Base-by-base conservation (phyloP, 2,113 vertebrate species). In the Catagonus wagneri region DNA sequence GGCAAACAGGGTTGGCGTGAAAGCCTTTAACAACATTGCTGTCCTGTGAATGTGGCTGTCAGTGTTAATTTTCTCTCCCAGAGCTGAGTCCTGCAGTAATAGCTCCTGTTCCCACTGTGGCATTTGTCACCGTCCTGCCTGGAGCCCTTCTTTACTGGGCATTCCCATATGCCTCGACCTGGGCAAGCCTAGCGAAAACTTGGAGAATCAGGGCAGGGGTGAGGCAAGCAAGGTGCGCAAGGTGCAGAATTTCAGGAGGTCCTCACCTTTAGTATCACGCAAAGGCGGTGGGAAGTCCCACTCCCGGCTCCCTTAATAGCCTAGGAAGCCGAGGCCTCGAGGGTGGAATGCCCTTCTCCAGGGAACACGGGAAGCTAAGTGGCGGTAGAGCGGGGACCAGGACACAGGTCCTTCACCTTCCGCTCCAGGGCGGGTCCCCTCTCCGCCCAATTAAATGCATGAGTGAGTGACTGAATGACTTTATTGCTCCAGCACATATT, bases 181-280 rank as follows among this genome's bases (percentile, higher is more conserved):
- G 36, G 60, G 22, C 22, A 60, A 52, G 81, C 80, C 75, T 39
- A 0, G n/a, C n/a, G 32, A 72, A 93, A 90, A 78, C 60, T 7
- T 11, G 12, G 60, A 36, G 4, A 29, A 23, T 32, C 10, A 54
- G 60, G 12, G 7, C 44, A 0, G 0, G 32, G 34, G 32, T 58
- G 39, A 56, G 36, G 56, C 8, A 0, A 36, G 17, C 17, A 16
- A 60, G 65, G 14, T 20, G 54, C 83, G 50, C 39, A 4, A 60
- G 50, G 54, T 61, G 7, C 76, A 71, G 29, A 74, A 39, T 25
- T 14, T 25, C 15, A 65, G 4, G 80, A 71, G 7, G 7, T 23
- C 0, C 3, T 74, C 6, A 13, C 23, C 32, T n/a, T 56, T 29
- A 6, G 58, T 0, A 2, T 29, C 2, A 9, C 29, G 56, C 3